Evolutionary conservation across 2,113 vertebrate genomes (phyloP), one percentile per base, ranked within the genome.

Genomic region (Hippocampus zosterae): DNA sequence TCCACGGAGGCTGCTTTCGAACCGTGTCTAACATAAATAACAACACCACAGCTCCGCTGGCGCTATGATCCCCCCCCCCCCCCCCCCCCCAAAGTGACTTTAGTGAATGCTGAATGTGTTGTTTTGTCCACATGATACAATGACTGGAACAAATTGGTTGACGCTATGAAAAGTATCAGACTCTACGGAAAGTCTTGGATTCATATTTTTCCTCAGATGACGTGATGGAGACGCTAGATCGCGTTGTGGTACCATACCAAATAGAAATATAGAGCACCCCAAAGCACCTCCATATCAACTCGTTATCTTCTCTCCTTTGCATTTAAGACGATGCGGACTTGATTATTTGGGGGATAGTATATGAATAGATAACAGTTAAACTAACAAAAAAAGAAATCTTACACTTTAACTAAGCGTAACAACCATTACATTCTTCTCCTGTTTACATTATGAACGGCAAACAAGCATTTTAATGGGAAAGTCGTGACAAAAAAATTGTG

Each of bases 11-110:
- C 80, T 77, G 84, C 60, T 71, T 85, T 66, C 81, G 74, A 87
- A 78, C 83, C 48, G 72, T 80, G 74, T 63, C 57, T 46, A 52
- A 73, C 76, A 85, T 88, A 83, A 91, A 88, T 88, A 82, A 88
- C 77, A 70, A 69, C 78, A 80, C 69, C 67, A 55, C 18, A 71
- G 72, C 73, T 75, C 70, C 57, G 53, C n/a, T 64, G 65, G 71
- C 69, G 73, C 71, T 60, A 60, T 60, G 25, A 62, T 65, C 69
- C 70, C 79, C 68, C 67, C 25, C 25, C 25, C 25, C 29, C 68
- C 67, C 25, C 29, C 56, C 65, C 60, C 81, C 78, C 78, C 86
- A 74, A 83, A 83, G 68, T 79, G 71, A 72, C 69, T 71, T 80
- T 81, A 80, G 69, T 81, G 66, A 82, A 76, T 79, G 62, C 65